A percentile compares a stretch with the other conserved stretches of the same genome.
Conservation (phyloP, 2,888 invertebrate genomes). For the Ellobium chinense region DNA sequence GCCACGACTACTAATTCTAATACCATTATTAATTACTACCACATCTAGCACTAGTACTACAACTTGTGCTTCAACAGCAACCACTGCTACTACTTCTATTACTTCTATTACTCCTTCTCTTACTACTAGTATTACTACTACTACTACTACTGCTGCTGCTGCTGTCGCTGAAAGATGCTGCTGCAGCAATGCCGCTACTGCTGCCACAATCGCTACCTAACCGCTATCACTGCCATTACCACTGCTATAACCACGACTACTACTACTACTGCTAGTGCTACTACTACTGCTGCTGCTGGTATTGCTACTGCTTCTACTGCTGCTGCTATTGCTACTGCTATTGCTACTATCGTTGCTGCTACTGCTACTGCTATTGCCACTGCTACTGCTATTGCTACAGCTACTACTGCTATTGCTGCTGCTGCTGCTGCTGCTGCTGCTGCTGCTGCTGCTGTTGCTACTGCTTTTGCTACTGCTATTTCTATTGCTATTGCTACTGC, state of each 20-base stretch:
- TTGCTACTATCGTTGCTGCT: background rate
- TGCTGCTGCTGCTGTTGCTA: conserved; percentile 1
- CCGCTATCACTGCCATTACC: background rate
- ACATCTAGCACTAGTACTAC: too few relatives aligned
- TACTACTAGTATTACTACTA: background rate
- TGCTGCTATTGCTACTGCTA: background rate
- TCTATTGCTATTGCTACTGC: conserved; percentile 9
- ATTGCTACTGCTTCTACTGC: background rate
- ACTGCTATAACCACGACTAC: background rate
- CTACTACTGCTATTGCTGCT: background rate
- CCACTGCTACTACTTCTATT: conserved; percentile 7
- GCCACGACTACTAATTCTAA: background rate
- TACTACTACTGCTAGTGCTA: conserved; percentile 23
- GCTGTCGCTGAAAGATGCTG: too few relatives aligned
- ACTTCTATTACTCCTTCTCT: background rate
- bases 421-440: conserved; percentile 5
- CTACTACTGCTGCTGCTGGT: background rate
- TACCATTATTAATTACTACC: background rate
- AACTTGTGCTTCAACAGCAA: background rate
- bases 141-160: background rate
- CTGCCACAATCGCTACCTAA: too few relatives aligned
- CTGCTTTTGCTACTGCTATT: conserved; percentile 14
- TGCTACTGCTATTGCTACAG: conserved; percentile 11
- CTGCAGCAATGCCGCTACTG: too few relatives aligned
- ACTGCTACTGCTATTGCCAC: conserved; percentile 15